Evolutionary conservation across 2,797 vertebrate species (phyloP).

Genomic region (Dermochelys coriacea): DNA sequence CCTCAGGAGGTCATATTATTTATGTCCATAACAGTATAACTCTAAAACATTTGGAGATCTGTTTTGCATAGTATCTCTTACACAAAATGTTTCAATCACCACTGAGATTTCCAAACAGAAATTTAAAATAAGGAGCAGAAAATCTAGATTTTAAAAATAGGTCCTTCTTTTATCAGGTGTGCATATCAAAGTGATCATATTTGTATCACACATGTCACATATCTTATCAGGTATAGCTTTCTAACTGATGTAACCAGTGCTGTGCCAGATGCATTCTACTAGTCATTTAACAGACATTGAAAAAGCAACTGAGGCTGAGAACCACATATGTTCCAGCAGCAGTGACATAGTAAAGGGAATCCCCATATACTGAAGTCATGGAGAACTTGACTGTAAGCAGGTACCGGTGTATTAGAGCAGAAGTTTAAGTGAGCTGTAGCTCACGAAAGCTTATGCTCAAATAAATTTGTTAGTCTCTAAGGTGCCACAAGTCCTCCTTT

Average conservation of each 20-base stretch:
- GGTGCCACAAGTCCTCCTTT: no score
- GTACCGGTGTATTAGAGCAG: accelerated
- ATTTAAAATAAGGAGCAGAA: not conserved
- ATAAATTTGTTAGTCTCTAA: no score
- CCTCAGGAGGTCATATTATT: no score
- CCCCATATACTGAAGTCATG: not conserved
- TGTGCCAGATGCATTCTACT: no score
- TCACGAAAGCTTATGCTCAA: no score
- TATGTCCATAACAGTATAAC: not conserved
- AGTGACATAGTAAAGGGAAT: not conserved
- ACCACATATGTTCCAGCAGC: not conserved
- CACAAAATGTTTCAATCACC: not conserved
- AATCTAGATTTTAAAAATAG: not conserved
- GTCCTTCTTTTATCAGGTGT: no score
- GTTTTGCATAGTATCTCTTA: not conserved
- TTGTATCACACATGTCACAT: no score
- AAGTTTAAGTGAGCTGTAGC: no score
- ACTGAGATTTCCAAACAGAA: not conserved
- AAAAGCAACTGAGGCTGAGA: not conserved
- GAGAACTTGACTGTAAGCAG: not conserved
- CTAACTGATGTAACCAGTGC: no score
- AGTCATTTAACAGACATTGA: not conserved
- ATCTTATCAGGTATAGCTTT: no score
- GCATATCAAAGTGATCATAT: no score
- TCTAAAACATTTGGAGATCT: not conserved